Evolutionary conservation across 2,888 invertebrate genomes (phyloP), one percentile per base, ranked within the genome.

Genomic region (Periphyllus acericola): DNA sequence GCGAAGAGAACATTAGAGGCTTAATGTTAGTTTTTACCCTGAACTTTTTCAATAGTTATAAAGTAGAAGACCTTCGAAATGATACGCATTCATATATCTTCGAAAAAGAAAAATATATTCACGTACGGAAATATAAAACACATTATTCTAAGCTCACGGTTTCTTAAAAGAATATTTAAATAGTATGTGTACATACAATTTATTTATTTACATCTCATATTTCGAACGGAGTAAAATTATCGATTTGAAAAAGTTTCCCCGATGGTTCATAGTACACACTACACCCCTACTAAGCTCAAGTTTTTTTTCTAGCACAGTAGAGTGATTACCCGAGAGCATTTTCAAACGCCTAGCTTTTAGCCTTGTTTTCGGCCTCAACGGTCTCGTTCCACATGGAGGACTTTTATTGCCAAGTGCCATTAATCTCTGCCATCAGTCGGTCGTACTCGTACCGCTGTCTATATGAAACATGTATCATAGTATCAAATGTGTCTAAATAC

Each of bases 341-440:
- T 83, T 55, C 55, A 40, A 83, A 60, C 74, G 74, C 74, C 55
- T 83, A 52, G 75, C 46, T 84, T 84, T 84, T 84, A 84, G 84
- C 29, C 83, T 83, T 60, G 60, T 83, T 83, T 83, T 76, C 75
- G 66, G 76, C 40, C 76, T 76, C 75, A 46, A 25, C 46, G 66
- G 66, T 32, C 75, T 66, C 83, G 75, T 84, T 84, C 46, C 84
- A 76, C 84, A 68, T n/a, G 76, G 46, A 76, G 9, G 40, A 76
- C 46, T 84, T 84, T 84, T 84, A 84, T 84, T 84, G 84, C 84
- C 66, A 46, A 21, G 40, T 25, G 25, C 76, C 76, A 84, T 84
- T 76, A 84, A 84, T 84, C 84, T 84, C 19, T 32, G 32, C 40
- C 75, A 74, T 46, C 66, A 66, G 11, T 66, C 66, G 75, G 11